These are phyloP conservation scores for Spinibarbus caldwelli DNA, from an alignment of 2,797 vertebrate species.

Conservation along the genomic window DNA sequence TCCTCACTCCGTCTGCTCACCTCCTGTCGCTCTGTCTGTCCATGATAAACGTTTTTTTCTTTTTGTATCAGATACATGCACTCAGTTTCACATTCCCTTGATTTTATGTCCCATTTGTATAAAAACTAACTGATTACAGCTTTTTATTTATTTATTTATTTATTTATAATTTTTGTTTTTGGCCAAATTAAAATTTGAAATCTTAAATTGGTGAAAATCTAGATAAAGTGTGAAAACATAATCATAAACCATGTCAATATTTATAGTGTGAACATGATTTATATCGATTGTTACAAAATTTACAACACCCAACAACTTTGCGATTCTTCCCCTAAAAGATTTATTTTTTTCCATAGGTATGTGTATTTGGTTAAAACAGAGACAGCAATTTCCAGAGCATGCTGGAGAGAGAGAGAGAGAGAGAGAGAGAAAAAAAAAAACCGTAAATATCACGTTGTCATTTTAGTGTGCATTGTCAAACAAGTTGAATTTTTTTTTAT, in stretches of 20 bases:
- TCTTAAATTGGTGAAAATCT: not conserved
- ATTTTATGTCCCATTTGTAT: not conserved
- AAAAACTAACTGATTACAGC: not conserved
- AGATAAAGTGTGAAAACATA: not conserved
- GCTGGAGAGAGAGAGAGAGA: no score
- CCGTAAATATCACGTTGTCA: no score
- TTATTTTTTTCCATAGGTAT: no score
- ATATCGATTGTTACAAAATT: not conserved
- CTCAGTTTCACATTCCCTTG: not conserved
- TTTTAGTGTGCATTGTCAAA: no score
- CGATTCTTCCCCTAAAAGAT: no score
- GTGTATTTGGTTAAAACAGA: no score
- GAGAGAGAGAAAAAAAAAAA: no score
- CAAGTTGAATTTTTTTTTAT: no score
- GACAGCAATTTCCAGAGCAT: no score
- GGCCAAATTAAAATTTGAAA: not conserved
- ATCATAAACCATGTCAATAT: not conserved
- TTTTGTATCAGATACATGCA: not conserved
- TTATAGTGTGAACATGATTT: not conserved
- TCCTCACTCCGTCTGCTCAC: conserved; percentile 70
- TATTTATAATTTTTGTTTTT: no score
- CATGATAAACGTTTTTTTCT: conserved; percentile 39
- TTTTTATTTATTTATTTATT: not conserved
- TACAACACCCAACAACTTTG: not conserved
- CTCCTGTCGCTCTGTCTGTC: conserved; percentile 75